Base-by-base conservation (phyloP, 2,888 invertebrate genomes). In the Marronus borbonicus region DNA sequence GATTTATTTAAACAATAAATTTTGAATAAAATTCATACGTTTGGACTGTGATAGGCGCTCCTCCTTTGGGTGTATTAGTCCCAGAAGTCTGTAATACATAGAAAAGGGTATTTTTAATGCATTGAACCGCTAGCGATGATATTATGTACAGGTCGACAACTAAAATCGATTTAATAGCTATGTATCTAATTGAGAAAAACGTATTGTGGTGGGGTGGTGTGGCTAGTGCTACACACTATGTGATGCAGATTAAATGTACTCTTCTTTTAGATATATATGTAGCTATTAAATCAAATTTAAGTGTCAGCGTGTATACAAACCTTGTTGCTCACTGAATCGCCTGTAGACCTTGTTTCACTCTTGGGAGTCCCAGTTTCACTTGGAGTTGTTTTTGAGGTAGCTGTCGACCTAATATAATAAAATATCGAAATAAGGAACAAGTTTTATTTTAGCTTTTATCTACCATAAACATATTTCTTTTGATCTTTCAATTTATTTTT, bases 51-150 rank as follows among this genome's bases (percentile, higher is more conserved):
- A 65, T 60, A 4, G 76, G 76, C n/a, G 72, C n/a, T 17, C 52
- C 17, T 31, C 39, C 58, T 20, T 72, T 79, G 4, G 79, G 77
- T 36, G 74, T 72, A 20, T 72, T 76, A 2, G 79, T 44, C 10
- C 58, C 79, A 8, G 78, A 79, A 70, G 58, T 76, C 76, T 78
- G 44, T 20, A 68, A 58, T 20, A 8, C 2, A 39, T 36, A 50
- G 0, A 49, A 49, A 44, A 24, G 52, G 20, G 0, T 17, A 7
- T 55, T 39, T 5, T 39, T 10, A 39, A 7, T 39, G 1, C 8
- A 44, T 3, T 12, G 8, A 12, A 44, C 44, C 8, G 44, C 3
- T 44, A 36, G 31, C 8, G 44, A 44, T 44, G 44, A 4, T 52
- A 52, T n/a, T 58, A 20, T 58, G 8, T 55, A 55, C 55, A 55